phyloP scores from a whole-genome alignment of 2,113 vertebrate genomes.

The Oreotragus oreotragus region DNA sequence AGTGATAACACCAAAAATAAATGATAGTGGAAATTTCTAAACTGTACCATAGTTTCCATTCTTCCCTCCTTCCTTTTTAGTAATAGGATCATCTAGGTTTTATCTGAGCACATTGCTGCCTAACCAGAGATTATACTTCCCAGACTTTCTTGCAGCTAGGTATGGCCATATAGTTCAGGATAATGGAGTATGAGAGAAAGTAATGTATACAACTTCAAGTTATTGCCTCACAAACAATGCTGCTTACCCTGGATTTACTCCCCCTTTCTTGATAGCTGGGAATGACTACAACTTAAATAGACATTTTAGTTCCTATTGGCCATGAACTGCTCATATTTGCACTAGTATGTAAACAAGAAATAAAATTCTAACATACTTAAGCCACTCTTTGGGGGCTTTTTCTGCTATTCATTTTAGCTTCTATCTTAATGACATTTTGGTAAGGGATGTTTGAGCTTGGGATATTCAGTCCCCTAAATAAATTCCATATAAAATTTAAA shows the following conservation, averaged over 20 bases:
- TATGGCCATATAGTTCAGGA: not conserved
- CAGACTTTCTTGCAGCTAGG: not conserved
- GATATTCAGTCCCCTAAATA: not conserved
- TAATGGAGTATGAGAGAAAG: not conserved
- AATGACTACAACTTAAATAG: not conserved
- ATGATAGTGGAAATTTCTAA: not conserved
- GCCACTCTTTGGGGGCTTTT: not conserved
- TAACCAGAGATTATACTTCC: not conserved
- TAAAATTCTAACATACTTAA: not conserved
- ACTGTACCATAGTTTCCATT: not conserved
- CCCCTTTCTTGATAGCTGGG: not conserved
- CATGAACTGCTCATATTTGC: not conserved
- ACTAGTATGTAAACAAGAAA: slow-evolving; percentile 5
- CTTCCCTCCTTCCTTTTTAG: not conserved
- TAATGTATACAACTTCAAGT: not conserved
- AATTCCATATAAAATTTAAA: slow-evolving; percentile 26
- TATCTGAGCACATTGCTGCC: not conserved
- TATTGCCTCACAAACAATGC: not conserved
- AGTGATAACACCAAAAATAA: not conserved
- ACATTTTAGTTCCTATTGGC: not conserved
- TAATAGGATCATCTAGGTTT: not conserved
- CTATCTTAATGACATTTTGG: not conserved
- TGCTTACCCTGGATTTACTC: not conserved
- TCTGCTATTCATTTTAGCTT: not conserved
- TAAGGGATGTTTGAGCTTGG: not conserved